These are phyloP conservation scores for Eulithis prunata DNA, from an alignment of 2,888 invertebrate species.

Conservation along the genomic window DNA sequence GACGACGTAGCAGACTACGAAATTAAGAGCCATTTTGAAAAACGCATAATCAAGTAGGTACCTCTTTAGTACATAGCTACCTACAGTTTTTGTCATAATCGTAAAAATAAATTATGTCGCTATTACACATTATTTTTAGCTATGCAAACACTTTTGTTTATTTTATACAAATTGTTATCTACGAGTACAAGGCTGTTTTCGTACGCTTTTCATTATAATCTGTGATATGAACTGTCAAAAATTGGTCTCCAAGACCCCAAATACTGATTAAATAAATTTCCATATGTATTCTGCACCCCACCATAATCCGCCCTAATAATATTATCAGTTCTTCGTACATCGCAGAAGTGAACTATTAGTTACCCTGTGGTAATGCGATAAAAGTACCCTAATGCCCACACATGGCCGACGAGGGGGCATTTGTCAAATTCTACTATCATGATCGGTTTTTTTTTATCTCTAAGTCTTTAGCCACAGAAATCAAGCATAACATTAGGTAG, in stretches of 20 bases:
- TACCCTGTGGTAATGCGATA: slow-evolving; percentile 58
- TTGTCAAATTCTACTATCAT: slow-evolving; percentile 59
- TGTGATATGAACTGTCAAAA: background rate
- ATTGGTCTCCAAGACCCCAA: background rate
- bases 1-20: background rate
- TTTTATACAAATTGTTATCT: no score
- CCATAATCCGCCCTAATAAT: slow-evolving; percentile 3
- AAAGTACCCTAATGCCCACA: slow-evolving; percentile 59
- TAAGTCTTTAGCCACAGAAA: no score
- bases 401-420: slow-evolving; percentile 45
- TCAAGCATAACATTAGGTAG: no score
- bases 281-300: slow-evolving; percentile 1
- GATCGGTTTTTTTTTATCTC: slow-evolving; percentile 1
- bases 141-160: no score
- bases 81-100: no score
- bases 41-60: no score
- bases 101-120: no score
- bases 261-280: slow-evolving; percentile 5
- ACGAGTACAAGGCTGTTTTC: no score
- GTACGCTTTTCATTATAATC: no score
- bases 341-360: slow-evolving; percentile 49
- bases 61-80: no score
- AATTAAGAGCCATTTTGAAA: no score
- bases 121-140: no score
- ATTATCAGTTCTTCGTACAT: slow-evolving; percentile 44